These are phyloP conservation scores for Chondrilla cf. caribensis DNA, from an alignment of 37 sponge, comb jelly and placozoan genomes.

Conservation along the genomic window DNA sequence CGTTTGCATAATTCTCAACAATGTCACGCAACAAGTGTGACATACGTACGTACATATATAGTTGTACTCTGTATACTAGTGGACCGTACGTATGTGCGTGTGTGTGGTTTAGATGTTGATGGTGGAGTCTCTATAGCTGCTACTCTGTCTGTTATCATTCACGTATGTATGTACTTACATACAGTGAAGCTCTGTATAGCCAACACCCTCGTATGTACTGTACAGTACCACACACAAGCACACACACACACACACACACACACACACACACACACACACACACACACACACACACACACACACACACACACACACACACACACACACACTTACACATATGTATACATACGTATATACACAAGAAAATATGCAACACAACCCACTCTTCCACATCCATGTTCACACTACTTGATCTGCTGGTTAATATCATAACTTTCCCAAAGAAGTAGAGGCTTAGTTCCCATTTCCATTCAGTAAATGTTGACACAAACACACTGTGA, in stretches of 20 bases:
- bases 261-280: constrained; percentile 14
- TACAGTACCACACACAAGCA: constrained; percentile 36
- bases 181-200: neutral
- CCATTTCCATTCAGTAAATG: too few species aligned
- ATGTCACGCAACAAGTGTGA: too few species aligned
- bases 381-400: neutral
- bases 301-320: constrained; percentile 18
- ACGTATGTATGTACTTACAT: neutral
- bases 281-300: constrained; percentile 20
- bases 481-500: too few species aligned
- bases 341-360: neutral
- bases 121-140: too few species aligned
- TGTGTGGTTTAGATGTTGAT: neutral
- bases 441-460: neutral
- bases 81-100: neutral
- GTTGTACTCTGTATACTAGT: neutral
- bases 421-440: neutral
- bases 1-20: too few species aligned
- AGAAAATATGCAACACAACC: neutral
- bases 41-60: neutral
- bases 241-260: constrained; percentile 15
- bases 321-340: neutral
- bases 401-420: neutral
- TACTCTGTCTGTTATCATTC: too few species aligned
- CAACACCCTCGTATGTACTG: constrained; percentile 1